A percentile compares a stretch with the other conserved stretches of the same genome.
Conservation (phyloP, 2,113 vertebrate species). For the Cairina moschata region DNA sequence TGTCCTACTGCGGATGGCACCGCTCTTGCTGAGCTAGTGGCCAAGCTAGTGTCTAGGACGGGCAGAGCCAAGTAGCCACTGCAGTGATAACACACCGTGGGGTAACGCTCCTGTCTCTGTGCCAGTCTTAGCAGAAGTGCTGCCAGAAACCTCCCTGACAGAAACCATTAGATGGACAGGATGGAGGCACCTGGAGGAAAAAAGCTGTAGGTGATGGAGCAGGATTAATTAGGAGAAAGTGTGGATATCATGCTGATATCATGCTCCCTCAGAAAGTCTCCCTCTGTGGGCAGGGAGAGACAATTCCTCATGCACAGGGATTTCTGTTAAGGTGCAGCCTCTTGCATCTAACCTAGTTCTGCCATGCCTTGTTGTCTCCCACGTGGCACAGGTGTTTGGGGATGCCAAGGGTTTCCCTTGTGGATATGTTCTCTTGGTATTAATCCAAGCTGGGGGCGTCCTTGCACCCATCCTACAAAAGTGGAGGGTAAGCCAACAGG, state of each 20-base stretch:
- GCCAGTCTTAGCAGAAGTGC: not conserved
- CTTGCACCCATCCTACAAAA: not conserved
- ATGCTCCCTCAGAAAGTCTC: not conserved
- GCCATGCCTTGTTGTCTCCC: not conserved
- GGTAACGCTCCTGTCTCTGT: not conserved
- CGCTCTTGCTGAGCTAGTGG: fast-evolving
- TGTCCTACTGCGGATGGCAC: not conserved
- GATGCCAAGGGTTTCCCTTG: fast-evolving
- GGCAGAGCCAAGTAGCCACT: not conserved
- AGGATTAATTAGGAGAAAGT: not conserved
- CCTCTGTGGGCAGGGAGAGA: not conserved
- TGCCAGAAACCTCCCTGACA: not conserved
- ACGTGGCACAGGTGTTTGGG: not conserved
- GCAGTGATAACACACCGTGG: not conserved
- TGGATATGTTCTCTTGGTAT: not conserved
- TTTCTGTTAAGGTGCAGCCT: not conserved
- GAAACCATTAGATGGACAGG: not conserved
- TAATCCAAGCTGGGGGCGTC: not conserved
- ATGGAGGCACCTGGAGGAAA: not conserved
- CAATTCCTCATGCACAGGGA: not conserved
- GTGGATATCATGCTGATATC: not conserved
- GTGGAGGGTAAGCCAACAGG: not conserved
- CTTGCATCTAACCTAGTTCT: not conserved
- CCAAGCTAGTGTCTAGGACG: too few relatives aligned
- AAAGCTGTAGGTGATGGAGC: fast-evolving